A percentile compares a stretch with the other conserved stretches of the same genome.
Conservation (phyloP, 1,140 invertebrate genomes). For the Asobara japonica region DNA sequence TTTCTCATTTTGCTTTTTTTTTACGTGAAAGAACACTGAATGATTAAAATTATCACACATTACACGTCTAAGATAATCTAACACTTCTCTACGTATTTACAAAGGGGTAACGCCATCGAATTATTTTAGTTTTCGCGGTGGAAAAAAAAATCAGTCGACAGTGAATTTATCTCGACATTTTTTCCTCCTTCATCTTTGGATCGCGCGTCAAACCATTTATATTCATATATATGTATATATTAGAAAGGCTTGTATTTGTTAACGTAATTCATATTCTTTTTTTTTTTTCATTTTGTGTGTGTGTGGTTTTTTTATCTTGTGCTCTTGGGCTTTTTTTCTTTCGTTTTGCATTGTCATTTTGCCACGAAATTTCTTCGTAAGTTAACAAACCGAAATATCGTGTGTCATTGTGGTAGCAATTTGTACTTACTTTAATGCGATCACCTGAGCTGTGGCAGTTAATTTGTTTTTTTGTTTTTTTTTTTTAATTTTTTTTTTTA, state of each 20-base stretch:
- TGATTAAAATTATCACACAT: slow-evolving; percentile 58
- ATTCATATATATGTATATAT: slow-evolving; percentile 12
- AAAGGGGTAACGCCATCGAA: slow-evolving; percentile 32
- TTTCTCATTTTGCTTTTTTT: slow-evolving; percentile 40
- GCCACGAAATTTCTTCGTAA: slow-evolving; percentile 14
- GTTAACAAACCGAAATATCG: slow-evolving; percentile 39
- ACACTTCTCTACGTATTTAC: slow-evolving; percentile 56
- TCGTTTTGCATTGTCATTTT: neutral
- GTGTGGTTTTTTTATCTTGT: too few relatives aligned
- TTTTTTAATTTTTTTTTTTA: slow-evolving; percentile 17
- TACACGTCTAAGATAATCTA: slow-evolving; percentile 57
- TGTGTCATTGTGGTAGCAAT: slow-evolving; percentile 34
- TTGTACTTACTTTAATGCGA: slow-evolving; percentile 60
- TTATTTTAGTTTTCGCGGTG: neutral
- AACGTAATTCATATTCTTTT: neutral
- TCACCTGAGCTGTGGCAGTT: slow-evolving; percentile 56
- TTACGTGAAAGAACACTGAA: slow-evolving; percentile 22
- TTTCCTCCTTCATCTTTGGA: neutral
- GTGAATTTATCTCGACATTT: neutral
- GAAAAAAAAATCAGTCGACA: neutral
- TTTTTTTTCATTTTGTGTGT: too few relatives aligned
- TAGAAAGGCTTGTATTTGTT: slow-evolving; percentile 6
- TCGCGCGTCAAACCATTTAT: neutral
- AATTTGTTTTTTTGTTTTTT: too few relatives aligned
- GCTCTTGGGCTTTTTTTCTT: neutral